phyloP scores from a whole-genome alignment of 2,113 vertebrate species.

The Hepsetus odoe region DNA sequence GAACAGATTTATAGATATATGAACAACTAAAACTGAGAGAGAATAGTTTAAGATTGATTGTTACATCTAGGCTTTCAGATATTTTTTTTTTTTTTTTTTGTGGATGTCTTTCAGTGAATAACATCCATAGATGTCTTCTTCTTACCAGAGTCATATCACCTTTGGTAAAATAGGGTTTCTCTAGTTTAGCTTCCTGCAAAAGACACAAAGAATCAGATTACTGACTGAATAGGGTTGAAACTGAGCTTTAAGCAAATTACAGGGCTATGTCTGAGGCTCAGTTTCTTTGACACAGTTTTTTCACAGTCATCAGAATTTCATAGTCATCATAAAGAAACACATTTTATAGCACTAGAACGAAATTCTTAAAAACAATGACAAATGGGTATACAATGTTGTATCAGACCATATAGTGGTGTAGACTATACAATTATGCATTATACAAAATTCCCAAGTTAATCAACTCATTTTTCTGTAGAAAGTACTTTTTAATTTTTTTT shows the following conservation, averaged over 20 bases:
- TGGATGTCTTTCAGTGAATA: conserved; percentile 76
- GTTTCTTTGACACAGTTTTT: background rate
- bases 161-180: conserved; percentile 68
- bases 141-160: conserved; percentile 73
- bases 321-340: too few relatives aligned
- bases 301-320: too few relatives aligned
- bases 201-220: background rate
- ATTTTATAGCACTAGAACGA: too few relatives aligned
- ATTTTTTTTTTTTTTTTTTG: conserved; percentile 70
- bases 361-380: too few relatives aligned
- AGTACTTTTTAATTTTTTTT: too few relatives aligned
- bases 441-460: too few relatives aligned
- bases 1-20: conserved; percentile 40
- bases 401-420: too few relatives aligned
- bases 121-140: conserved; percentile 74
- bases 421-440: too few relatives aligned
- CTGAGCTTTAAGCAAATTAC: too few relatives aligned
- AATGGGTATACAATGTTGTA: too few relatives aligned
- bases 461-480: too few relatives aligned
- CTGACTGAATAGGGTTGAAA: conserved; percentile 7
- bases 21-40: background rate
- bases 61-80: conserved; percentile 73
- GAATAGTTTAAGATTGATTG: conserved; percentile 75
- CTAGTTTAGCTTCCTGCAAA: conserved; percentile 56
- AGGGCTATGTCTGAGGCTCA: background rate